Percentiles rank a stretch among this genome's conserved stretches.
Conservation (phyloP, 2,888 invertebrate genomes). For the Arctia plantaginis region DNA sequence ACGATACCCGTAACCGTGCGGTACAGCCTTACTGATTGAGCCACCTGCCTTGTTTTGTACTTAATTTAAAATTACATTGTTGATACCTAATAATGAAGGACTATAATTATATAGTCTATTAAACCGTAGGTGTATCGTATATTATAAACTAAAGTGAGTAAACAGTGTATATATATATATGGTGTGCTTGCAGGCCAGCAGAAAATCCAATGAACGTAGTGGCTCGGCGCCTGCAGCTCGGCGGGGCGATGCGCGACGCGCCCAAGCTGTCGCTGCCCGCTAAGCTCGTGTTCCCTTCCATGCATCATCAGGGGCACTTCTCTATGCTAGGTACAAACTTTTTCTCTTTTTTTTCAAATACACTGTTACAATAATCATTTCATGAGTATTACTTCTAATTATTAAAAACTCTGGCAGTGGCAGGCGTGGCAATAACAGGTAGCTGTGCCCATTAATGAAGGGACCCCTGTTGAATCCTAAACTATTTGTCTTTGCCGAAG, state of each 20-base stretch:
- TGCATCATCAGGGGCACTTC: constrained; percentile 98
- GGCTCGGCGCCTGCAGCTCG: constrained; percentile 96
- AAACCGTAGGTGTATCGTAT: no score
- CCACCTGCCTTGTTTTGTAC: neutral
- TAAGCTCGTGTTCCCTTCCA: constrained; percentile 98
- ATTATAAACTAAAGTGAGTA: no score
- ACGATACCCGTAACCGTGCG: no score
- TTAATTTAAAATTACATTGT: neutral
- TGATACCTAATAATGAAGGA: no score
- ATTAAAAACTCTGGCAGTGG: neutral
- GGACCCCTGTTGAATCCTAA: neutral
- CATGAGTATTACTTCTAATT: no score
- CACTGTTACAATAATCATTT: neutral
- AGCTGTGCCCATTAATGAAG: neutral
- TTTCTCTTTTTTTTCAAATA: neutral
- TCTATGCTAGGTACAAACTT: constrained; percentile 92
- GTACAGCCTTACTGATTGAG: no score
- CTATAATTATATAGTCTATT: no score
- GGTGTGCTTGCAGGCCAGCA: constrained; percentile 88
- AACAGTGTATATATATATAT: neutral
- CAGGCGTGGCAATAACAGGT: neutral
- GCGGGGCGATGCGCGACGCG: constrained; percentile 95
- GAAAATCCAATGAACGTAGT: constrained; percentile 97
- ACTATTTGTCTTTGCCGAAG: neutral
- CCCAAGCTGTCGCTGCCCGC: constrained; percentile 98